Evolutionary conservation across 2,113 vertebrate genomes (phyloP), one percentile per base, ranked within the genome.

Genomic region (Rafetus swinhoei): DNA sequence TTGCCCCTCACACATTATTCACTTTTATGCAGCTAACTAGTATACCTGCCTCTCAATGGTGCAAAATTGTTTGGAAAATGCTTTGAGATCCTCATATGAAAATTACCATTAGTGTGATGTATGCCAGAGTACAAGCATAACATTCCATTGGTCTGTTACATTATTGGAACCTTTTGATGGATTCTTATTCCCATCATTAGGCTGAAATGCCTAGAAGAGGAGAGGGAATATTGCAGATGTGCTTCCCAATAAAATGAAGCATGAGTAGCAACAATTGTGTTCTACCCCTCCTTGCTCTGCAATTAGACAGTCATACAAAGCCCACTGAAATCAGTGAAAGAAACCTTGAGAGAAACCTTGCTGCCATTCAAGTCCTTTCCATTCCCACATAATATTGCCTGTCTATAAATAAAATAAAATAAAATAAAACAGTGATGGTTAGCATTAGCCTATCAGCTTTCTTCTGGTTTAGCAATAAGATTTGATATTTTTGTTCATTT

Each of bases 51-150:
- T 82, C 35, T 82, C 9, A 79, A 54, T 54, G 65, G 10, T 81
- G 16, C 6, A 90, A 88, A 88, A 52, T 77, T 83, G 22, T 86
- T 93, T 83, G 89, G 62, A 90, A 94, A 91, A 85, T 77, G 29
- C 13, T 86, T 85, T 69, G 11, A 59, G 56, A 88, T 19, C 32
- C 65, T 21, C 65, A 72, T 69, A n/a, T 72, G 81, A 90, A 21
- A 57, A 85, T 84, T 81, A 86, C 88, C 50, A 60, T 55, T 79
- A 62, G 14, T 50, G 4, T 0, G 3, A 90, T 53, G 29, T 16
- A 62, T 14, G 9, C 45, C 77, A 62, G 55, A 85, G 56, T 80
- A 92, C 80, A 94, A 16, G n/a, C 88, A 56, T 15, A 85, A 62
- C 39, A 90, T 83, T 4, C 29, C 10, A 19, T 4, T 60, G 21